Evolutionary conservation across 2,113 vertebrate species (phyloP), one percentile per base, ranked within the genome.

Genomic region (Carassius carassius): DNA sequence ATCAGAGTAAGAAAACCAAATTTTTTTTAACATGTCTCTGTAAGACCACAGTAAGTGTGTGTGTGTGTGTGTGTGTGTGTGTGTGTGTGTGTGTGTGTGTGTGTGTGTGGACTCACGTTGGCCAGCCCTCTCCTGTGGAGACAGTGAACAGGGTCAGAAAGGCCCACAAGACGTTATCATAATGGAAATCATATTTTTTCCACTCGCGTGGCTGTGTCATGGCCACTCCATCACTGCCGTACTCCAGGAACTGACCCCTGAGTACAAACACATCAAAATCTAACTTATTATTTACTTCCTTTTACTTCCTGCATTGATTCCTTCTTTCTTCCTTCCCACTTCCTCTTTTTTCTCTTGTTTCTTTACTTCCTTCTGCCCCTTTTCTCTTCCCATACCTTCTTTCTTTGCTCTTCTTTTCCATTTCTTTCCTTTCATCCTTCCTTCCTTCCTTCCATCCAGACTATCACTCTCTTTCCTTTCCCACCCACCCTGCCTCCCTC

Each of bases 141-240:
- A 99, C 98, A 0, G 98, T 99, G 94, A 99, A 99, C 44, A 99
- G 95, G 0, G 98, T 99, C 37, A 99, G 94, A 89, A 99, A 95
- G 29, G 98, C 98, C 98, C 98, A 99, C 67, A 99, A 95, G 62
- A 99, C 97, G 0, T 99, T 99, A 91, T 99, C 98, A 0, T 99
- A 99, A 90, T 99, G 98, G 88, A 99, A 99, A 4, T 99, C 97
- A 0, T 98, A 99, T 67, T 99, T 99, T 91, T 95, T 98, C 98
- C 98, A 99, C 90, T 96, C 96, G 82, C 98, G 94, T 3, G 84
- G 29, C 4, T 95, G 94, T 81, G 99, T 94, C 0, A 97, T 97
- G 1, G 95, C 92, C 84, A 98, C 96, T 1, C 94, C 93, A 0
- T 97, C 95, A 82, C 92, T 95, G 86, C 96, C 96, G 0, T 99